Evolutionary conservation across 2,888 invertebrate genomes (phyloP).

Genomic region (Melinopterus prodromus): DNA sequence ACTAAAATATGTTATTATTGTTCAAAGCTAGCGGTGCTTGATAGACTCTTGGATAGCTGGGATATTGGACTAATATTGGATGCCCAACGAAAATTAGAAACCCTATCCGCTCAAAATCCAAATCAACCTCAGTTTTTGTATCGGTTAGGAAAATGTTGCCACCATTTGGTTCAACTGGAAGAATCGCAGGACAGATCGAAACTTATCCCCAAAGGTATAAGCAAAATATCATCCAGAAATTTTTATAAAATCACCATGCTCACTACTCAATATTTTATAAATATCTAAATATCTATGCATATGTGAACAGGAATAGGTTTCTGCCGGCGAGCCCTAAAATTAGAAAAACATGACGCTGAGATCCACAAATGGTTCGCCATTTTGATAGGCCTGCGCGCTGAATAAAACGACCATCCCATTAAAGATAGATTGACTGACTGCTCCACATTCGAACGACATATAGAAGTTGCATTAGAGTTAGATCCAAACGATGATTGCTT

Average conservation of each 20-base stretch:
- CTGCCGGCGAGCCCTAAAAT: not conserved
- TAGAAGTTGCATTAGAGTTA: not conserved
- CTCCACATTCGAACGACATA: not conserved
- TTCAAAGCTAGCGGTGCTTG: not conserved
- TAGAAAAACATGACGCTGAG: not conserved
- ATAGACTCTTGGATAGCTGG: not conserved
- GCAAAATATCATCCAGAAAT: not conserved
- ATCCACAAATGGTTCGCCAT: not conserved
- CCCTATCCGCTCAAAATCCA: not conserved
- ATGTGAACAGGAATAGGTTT: not conserved
- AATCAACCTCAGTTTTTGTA: not conserved
- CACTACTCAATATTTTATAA: not conserved
- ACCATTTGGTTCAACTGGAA: not conserved
- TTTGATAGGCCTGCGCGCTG: not conserved
- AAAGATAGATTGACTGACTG: not conserved
- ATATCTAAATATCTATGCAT: not conserved
- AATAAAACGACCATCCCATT: not conserved
- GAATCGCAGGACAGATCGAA: not conserved
- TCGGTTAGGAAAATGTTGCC: not conserved
- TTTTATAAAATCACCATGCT: not conserved
- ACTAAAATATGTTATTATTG: not conserved
- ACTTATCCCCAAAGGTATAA: not conserved
- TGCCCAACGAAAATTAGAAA: not conserved
- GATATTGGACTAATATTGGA: not conserved
- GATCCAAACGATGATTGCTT: not conserved